Evolutionary conservation across 1,140 invertebrate species (phyloP), one percentile per base, ranked within the genome.

Genomic region (Pseudomyrmex pallidus): DNA sequence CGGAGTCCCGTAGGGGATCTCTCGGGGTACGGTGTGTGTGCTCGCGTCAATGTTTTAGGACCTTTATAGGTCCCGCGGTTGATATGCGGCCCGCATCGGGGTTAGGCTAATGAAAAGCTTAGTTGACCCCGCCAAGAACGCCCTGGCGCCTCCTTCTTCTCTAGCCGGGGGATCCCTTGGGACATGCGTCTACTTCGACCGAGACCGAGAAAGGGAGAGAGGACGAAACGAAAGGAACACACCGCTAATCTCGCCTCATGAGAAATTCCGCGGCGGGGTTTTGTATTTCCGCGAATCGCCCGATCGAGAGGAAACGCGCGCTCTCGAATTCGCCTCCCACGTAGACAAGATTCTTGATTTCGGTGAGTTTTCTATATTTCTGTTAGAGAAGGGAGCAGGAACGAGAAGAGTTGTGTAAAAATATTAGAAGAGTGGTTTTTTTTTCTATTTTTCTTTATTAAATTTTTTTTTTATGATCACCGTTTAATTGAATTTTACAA

Each of bases 81-180:
- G 82, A 88, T 35, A 35, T 84, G 87, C 89, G 89, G 88, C 88
- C 74, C 78, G 74, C 83, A 78, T 35, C 86, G 90, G 90, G 90
- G 91, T 91, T 91, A 92, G 13, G 90, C 92, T 93, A 94, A 94
- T 94, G 93, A 94, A 94, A 94, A 93, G 93, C 93, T 94, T 94
- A 93, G 85, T 94, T 93, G 92, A 94, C 93, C 93, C 92, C 90
- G 88, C 77, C 88, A 93, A 35, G 87, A 94, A 93, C 93, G 93
- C 92, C 92, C 93, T 93, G 92, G 92, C 93, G 92, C 93, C 93
- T 93, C 89, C 90, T 90, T 88, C 85, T 85, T 89, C 77, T 85
- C 86, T 89, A 84, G 80, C 86, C 84, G 57, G 74, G 22, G 70
- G 46, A 52, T 52, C 50, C 10, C 57, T 48, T 48, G 48, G 85